Percentiles rank a stretch among this genome's conserved stretches.
Evolutionary conservation across 2,113 vertebrate species (phyloP).

Genomic region (Cnemophilus loriae): DNA sequence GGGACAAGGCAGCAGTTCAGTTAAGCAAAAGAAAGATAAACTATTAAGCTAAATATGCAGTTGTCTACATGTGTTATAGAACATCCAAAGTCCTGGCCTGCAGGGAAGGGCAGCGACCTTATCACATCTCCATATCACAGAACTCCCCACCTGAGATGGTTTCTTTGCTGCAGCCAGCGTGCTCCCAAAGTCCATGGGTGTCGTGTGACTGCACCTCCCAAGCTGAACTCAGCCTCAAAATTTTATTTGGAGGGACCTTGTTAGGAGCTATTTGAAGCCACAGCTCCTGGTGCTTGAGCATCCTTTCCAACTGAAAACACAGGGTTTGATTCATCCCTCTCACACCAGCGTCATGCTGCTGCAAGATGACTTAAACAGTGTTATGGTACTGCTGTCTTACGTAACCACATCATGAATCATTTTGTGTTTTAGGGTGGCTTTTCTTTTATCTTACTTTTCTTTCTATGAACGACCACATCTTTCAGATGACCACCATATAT

Average conservation of each 20-base stretch:
- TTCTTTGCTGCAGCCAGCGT: background rate
- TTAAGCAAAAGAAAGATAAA: background rate
- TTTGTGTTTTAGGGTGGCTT: background rate
- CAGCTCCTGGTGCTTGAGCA: background rate
- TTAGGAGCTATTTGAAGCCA: fast-evolving
- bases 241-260: background rate
- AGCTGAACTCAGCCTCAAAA: background rate
- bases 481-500: background rate
- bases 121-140: fast-evolving
- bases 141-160: fast-evolving
- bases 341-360: background rate
- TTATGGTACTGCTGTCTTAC: background rate
- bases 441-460: background rate
- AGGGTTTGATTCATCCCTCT: background rate
- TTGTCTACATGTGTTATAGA: background rate
- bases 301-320: background rate
- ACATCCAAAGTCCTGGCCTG: background rate
- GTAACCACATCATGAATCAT: background rate
- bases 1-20: background rate
- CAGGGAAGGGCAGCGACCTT: fast-evolving
- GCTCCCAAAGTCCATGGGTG: background rate
- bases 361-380: background rate
- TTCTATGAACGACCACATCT: fast-evolving
- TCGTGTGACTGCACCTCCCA: background rate
- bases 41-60: background rate